Evolutionary conservation across 2,888 invertebrate genomes (phyloP).

Genomic region (Polietes domitor): DNA sequence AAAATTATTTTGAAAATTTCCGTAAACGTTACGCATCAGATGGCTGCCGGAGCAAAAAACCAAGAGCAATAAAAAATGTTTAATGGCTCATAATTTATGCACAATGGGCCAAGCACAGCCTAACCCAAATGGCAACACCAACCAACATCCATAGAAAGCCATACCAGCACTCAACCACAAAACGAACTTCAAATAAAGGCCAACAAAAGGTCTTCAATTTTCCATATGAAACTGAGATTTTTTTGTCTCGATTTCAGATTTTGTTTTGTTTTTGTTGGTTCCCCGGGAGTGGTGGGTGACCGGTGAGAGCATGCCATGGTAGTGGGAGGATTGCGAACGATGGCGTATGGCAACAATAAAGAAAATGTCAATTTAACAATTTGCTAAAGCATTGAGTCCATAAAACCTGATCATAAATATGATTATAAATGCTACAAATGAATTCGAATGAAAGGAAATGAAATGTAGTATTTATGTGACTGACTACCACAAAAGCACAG

Average conservation of each 20-base stretch:
- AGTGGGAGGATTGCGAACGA: no score
- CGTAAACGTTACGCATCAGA: background rate
- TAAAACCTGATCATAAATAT: slow-evolving; percentile 20
- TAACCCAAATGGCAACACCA: background rate
- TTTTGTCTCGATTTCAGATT: background rate
- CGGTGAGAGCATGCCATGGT: no score
- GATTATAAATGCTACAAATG: slow-evolving; percentile 28
- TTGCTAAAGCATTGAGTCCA: slow-evolving; percentile 23
- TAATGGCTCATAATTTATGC: slow-evolving; percentile 65
- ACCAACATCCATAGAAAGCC: background rate
- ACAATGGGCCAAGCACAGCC: slow-evolving; percentile 33
- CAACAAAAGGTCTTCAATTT: slow-evolving; percentile 7
- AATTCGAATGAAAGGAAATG: no score
- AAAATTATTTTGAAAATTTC: slow-evolving; percentile 2
- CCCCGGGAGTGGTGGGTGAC: background rate
- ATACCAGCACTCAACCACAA: background rate
- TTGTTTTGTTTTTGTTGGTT: background rate
- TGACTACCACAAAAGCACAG: no score
- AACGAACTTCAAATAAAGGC: background rate
- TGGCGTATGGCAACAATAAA: slow-evolving; percentile 4
- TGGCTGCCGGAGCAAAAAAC: background rate
- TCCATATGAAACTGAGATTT: background rate
- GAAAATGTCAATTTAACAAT: slow-evolving; percentile 38
- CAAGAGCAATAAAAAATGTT: slow-evolving; percentile 54
- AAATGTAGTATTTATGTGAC: background rate